Base-by-base conservation (phyloP, 2,888 invertebrate species). In the Invenusta paracnida region DNA sequence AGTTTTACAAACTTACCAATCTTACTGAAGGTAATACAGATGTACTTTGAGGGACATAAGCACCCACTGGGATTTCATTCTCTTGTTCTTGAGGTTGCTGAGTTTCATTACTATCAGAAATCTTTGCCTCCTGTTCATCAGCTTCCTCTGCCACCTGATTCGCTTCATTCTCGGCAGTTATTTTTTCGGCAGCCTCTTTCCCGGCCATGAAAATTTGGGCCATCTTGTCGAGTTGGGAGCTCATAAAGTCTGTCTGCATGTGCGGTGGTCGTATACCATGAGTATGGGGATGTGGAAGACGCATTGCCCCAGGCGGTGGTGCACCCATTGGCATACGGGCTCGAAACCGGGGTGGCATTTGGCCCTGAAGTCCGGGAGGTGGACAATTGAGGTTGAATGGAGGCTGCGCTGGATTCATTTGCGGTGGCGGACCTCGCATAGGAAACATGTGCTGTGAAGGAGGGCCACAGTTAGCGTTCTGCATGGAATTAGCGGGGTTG, bases 41-140 rank as follows among this genome's bases (percentile, higher is more conserved):
- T 31, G 30, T 66, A 66, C 31, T 48, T 31, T 48, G 30, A 25
- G 83, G 83, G 48, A 83, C 83, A 83, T 83, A 83, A 83, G 83
- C 83, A 83, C 83, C 83, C 2, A 48, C 67, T 29, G 83, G 83
- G 1, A 83, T 48, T 2, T n/a, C 48, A 73, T 73, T 25, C 23
- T 73, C 73, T 73, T 73, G 17, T 73, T 73, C 2, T 48, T 48
- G 5, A 11, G 48, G 5, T 48, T 11, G 5, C 17, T 48, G 48
- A 48, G 48, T 48, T 23, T 23, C 23, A n/a, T 73, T 5, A 48
- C 11, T 5, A 48, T 48, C 48, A n/a, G n/a, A n/a, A 48, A 48
- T 11, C 5, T 5, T 48, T 48, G 5, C 48, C 23, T 73, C 73
- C 2, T 73, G 5, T 73, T n/a, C 25, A 25, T 5, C 73, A 5